Conservation (phyloP, 2,113 vertebrate genomes). For the Ariopsis seemanni region DNA sequence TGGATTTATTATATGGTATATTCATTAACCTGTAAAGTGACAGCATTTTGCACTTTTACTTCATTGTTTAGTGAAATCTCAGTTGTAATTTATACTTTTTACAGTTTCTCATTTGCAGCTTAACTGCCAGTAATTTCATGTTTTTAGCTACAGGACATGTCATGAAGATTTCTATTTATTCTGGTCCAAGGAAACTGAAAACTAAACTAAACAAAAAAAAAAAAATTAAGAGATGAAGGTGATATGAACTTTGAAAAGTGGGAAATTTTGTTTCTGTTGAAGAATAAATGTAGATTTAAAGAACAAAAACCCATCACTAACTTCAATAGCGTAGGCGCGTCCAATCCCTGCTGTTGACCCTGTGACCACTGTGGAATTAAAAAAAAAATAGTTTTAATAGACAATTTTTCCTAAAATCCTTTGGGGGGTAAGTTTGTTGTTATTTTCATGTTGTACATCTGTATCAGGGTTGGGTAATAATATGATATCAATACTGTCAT, state of each 20-base stretch:
- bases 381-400: not conserved
- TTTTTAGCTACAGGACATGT: not conserved
- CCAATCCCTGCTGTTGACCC: conserved; percentile 79
- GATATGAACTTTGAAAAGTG: not conserved
- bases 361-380: conserved; percentile 72
- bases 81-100: not conserved
- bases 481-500: not conserved
- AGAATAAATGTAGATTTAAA: not conserved
- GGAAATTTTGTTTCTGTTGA: not conserved
- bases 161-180: not conserved
- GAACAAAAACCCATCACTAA: conserved; percentile 53
- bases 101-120: not conserved
- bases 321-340: conserved; percentile 77
- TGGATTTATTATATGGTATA: not conserved
- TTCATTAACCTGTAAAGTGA: not conserved
- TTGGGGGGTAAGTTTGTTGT: too few relatives aligned
- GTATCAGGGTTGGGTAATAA: not conserved
- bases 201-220: too few relatives aligned
- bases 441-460: not conserved
- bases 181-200: not conserved
- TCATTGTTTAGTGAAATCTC: not conserved
- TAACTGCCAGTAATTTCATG: not conserved
- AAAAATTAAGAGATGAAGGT: not conserved
- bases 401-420: not conserved
- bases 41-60: too few relatives aligned